A percentile compares a stretch with the other conserved stretches of the same genome.
phyloP scores from a whole-genome alignment of 2,888 invertebrate species.

The Pediacus dermestoides region DNA sequence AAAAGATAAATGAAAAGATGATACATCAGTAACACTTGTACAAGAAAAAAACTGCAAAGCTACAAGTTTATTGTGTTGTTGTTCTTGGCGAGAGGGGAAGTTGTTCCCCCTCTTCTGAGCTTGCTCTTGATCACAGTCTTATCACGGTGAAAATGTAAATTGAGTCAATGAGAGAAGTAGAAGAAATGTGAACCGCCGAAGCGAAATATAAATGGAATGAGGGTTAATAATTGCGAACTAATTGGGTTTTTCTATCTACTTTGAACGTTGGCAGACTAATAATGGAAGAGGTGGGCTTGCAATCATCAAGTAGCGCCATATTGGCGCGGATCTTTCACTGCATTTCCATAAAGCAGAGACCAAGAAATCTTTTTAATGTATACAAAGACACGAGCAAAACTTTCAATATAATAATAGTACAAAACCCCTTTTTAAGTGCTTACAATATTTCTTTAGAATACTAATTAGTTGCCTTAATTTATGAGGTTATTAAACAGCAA shows the following conservation, averaged over 20 bases:
- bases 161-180: constrained; percentile 3
- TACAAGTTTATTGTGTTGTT: not conserved
- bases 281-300: constrained; percentile 18
- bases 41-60: constrained; percentile 1
- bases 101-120: too few relatives aligned
- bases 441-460: constrained; percentile 3
- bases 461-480: constrained; percentile 1
- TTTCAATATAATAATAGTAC: too few relatives aligned
- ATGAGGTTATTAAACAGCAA: too few relatives aligned
- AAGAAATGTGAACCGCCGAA: constrained; percentile 25
- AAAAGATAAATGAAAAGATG: constrained; percentile 1
- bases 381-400: constrained; percentile 24
- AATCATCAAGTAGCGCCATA: constrained; percentile 1
- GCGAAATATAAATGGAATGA: constrained; percentile 24
- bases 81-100: constrained; percentile 22
- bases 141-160: constrained; percentile 5
- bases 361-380: constrained; percentile 29
- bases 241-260: constrained; percentile 24
- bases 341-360: constrained; percentile 20
- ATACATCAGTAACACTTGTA: constrained; percentile 4
- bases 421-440: constrained; percentile 1
- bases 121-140: not conserved
- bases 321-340: constrained; percentile 14
- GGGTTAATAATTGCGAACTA: constrained; percentile 26
- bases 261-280: constrained; percentile 17